Percentiles rank a stretch among this genome's conserved stretches.
Conservation (phyloP, 2,888 invertebrate genomes). For the Coelinius sp. region DNA sequence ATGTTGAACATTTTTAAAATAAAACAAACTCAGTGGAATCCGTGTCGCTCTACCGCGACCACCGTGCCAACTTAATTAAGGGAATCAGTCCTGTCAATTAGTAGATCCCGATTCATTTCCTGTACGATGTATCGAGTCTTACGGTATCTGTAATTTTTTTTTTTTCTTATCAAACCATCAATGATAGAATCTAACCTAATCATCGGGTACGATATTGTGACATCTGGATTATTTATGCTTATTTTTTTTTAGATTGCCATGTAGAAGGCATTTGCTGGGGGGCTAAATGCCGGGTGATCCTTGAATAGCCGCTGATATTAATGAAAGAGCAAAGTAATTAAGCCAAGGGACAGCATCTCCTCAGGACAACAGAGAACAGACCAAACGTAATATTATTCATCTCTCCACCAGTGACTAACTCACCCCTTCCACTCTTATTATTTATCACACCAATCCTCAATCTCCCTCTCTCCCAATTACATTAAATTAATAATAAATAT, state of each 20-base stretch:
- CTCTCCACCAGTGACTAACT: conserved; percentile 29
- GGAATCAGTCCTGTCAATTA: conserved; percentile 48
- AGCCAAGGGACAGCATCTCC: conserved; percentile 60
- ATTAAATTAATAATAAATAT: conserved; percentile 4
- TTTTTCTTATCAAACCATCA: background rate
- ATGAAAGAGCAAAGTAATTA: conserved; percentile 62
- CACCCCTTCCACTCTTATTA: conserved; percentile 52
- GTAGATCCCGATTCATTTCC: conserved; percentile 42
- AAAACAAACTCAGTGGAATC: conserved; percentile 38
- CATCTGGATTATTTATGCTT: background rate
- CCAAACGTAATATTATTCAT: conserved; percentile 48
- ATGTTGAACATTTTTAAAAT: conserved; percentile 9
- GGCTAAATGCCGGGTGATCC: conserved; percentile 54
- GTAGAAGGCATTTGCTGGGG: background rate
- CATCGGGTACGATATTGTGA: conserved; percentile 11
- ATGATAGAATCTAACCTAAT: conserved; percentile 8
- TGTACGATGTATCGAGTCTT: conserved; percentile 11
- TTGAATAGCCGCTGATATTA: conserved; percentile 53
- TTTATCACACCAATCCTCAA: conserved; percentile 54
- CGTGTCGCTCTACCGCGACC: conserved; percentile 43
- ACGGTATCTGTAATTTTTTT: background rate
- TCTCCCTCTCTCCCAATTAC: background rate
- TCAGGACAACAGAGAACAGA: conserved; percentile 53
- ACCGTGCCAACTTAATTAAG: conserved; percentile 49
- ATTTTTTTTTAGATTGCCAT: background rate